Conservation (phyloP, 2,797 vertebrate species). For the Eurystomus glaucurus region DNA sequence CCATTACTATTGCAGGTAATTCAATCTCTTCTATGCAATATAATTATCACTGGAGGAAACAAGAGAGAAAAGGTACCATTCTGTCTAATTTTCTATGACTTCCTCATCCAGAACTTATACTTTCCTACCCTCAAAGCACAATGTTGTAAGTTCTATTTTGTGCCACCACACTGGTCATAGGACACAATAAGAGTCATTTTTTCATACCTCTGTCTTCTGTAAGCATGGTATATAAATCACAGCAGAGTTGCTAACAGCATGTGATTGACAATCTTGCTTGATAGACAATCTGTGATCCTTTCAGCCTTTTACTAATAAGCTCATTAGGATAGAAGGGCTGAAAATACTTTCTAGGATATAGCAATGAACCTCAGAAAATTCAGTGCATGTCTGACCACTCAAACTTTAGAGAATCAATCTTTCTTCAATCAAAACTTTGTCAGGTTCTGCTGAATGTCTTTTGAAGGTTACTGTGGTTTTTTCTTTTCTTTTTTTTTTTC, state of each 20-base stretch:
- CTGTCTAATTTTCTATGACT: slow-evolving; percentile 71
- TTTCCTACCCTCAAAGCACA: slow-evolving; percentile 2
- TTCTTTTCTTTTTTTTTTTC: not conserved
- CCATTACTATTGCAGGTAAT: slow-evolving; percentile 36
- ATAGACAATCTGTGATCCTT: slow-evolving; percentile 85
- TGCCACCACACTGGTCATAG: slow-evolving; percentile 43
- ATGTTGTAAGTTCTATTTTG: slow-evolving; percentile 68
- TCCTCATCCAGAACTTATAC: slow-evolving; percentile 61
- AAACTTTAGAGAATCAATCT: slow-evolving; percentile 86
- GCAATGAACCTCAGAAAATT: slow-evolving; percentile 84
- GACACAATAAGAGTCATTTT: slow-evolving; percentile 61
- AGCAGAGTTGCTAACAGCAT: slow-evolving; percentile 80
- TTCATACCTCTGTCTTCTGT: slow-evolving; percentile 65
- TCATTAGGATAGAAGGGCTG: slow-evolving; percentile 81
- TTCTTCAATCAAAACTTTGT: slow-evolving; percentile 84
- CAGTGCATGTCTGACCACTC: slow-evolving; percentile 83
- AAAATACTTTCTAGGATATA: slow-evolving; percentile 80
- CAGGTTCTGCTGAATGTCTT: slow-evolving; percentile 80
- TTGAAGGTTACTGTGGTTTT: slow-evolving; percentile 70
- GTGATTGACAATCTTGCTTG: slow-evolving; percentile 84
- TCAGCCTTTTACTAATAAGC: slow-evolving; percentile 87
- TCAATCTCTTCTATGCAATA: slow-evolving; percentile 55
- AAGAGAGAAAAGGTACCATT: slow-evolving; percentile 22
- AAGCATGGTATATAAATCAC: slow-evolving; percentile 78
- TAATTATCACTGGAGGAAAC: slow-evolving; percentile 67